These are phyloP conservation scores for Coleophora flavipennella DNA, from an alignment of 2,888 invertebrate species.

Conservation along the genomic window DNA sequence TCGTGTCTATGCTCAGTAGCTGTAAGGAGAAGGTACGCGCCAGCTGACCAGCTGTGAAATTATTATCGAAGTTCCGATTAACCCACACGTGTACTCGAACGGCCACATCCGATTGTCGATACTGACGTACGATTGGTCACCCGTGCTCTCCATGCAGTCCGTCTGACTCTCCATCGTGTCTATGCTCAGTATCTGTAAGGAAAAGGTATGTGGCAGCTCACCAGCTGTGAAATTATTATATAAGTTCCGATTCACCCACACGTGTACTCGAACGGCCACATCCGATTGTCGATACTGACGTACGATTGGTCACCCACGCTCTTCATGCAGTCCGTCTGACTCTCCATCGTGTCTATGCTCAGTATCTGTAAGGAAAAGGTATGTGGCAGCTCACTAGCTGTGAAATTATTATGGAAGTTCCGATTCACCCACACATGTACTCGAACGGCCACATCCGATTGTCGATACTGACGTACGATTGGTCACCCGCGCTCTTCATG, in stretches of 20 bases:
- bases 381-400: too few relatives aligned
- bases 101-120: conserved; percentile 99
- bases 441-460: too few relatives aligned
- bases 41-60: too few relatives aligned
- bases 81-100: conserved; percentile 98
- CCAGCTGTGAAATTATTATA: neutral
- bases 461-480: too few relatives aligned
- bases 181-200: conserved; percentile 97
- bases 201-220: too few relatives aligned
- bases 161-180: conserved; percentile 98
- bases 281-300: conserved; percentile 98
- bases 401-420: too few relatives aligned
- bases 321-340: conserved; percentile 96
- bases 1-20: too few relatives aligned
- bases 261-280: conserved; percentile 99
- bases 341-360: conserved; percentile 97
- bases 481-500: too few relatives aligned
- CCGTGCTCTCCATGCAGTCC: conserved; percentile 95
- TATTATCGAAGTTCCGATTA: conserved; percentile 82
- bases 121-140: conserved; percentile 99
- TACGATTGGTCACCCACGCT: conserved; percentile 99
- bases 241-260: conserved; percentile 99
- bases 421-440: too few relatives aligned
- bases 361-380: conserved; percentile 99
- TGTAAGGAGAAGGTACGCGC: too few relatives aligned